Evolutionary conservation across 2,888 invertebrate species (phyloP), one percentile per base, ranked within the genome.

Genomic region (Dromius quadrimaculatus): DNA sequence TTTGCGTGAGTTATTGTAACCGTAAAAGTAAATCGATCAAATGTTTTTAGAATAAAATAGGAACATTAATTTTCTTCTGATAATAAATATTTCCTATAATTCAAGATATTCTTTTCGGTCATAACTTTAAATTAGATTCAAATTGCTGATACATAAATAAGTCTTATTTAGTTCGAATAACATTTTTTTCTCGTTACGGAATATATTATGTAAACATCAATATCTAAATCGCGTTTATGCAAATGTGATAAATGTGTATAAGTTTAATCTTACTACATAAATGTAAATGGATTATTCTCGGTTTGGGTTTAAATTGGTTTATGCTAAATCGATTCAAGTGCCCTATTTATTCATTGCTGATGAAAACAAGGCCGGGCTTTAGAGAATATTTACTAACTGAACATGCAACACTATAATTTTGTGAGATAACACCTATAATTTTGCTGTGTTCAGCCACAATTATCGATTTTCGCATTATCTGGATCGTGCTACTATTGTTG

Each of bases 211-310:
- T 28, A 59, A 36, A 59, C 59, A 59, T 59, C 59, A 59, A 59
- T 59, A 41, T 38, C 38, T 22, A 43, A 62, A 62, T 62, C 38
- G 62, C 62, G 38, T 62, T 62, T 62, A 62, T 62, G 62, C 23
- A 62, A 62, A 62, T 62, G 41, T 62, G 62, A 41, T 23, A 62
- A 62, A 62, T 62, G 41, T 41, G 62, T 62, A 62, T 23, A 62
- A 62, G 41, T 41, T 62, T 62, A 62, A 62, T 62, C 62, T 38
- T 62, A 62, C 62, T 62, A 62, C 41, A 62, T 62, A 62, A 62
- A 62, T 62, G 62, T 62, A 62, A 62, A 62, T 62, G 62, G 62
- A 62, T 62, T 62, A 62, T 36, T 59, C 59, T 23, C 28, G 59
- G 59, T 36, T 59, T 59, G 59, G 59, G 34, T 36, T 59, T 59